Evolutionary conservation across 1,140 invertebrate species (phyloP).

Genomic region (Diachasma alloeum): DNA sequence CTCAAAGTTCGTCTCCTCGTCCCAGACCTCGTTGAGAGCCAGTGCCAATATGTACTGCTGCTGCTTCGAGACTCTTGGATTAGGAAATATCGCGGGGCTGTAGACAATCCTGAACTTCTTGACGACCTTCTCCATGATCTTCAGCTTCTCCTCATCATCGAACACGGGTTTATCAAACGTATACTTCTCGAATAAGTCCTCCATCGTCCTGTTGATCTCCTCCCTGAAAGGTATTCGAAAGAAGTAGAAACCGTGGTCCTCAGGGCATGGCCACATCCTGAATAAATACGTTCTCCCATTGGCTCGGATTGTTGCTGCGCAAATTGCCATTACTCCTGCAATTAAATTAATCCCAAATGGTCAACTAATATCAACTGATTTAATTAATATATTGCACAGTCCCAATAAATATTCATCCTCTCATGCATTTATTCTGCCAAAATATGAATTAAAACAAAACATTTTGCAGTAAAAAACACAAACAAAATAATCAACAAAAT

Average conservation of each 20-base stretch:
- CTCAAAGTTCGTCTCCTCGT: neutral
- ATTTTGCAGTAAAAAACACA: no score
- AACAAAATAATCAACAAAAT: no score
- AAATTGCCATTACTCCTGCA: conserved; percentile 38
- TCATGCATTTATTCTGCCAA: no score
- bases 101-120: conserved; percentile 32
- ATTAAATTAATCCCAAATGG: no score
- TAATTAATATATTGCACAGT: no score
- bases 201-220: neutral
- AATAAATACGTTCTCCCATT: conserved; percentile 32
- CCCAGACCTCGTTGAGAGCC: conserved; percentile 31
- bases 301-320: conserved; percentile 29
- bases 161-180: neutral
- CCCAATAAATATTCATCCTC: no score
- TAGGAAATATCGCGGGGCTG: conserved; percentile 21
- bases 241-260: conserved; percentile 46
- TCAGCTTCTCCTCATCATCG: neutral
- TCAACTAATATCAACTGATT: no score
- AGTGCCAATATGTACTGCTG: conserved; percentile 35
- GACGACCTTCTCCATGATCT: conserved; percentile 28
- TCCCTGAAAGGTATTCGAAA: conserved; percentile 40
- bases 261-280: conserved; percentile 38
- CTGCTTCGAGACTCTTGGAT: conserved; percentile 37
- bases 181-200: neutral
- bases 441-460: no score